Percentiles rank a stretch among this genome's conserved stretches.
Evolutionary conservation across 2,888 invertebrate genomes (phyloP).

Genomic region (Smittia aterrima): DNA sequence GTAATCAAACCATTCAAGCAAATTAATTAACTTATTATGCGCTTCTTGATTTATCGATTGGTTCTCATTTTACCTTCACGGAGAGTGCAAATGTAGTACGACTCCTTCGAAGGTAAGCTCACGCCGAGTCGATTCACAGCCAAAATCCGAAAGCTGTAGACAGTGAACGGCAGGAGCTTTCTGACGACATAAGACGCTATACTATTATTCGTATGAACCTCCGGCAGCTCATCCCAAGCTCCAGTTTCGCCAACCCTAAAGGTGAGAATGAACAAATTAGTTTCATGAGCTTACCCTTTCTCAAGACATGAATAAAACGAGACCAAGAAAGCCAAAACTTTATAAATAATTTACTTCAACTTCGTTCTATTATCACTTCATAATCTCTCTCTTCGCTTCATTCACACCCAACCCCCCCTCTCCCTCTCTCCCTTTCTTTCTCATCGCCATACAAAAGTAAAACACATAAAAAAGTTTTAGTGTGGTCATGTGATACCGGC

Average conservation of each 20-base stretch:
- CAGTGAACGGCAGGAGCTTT: conserved; percentile 68
- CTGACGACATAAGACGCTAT: conserved; percentile 65
- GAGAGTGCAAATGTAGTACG: conserved; percentile 71
- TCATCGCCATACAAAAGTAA: not conserved
- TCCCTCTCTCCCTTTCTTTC: no score
- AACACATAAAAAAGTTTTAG: conserved; percentile 18
- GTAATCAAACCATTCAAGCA: not conserved
- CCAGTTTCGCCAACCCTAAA: conserved; percentile 69
- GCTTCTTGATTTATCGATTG: not conserved
- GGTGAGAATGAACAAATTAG: no score
- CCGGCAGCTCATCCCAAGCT: conserved; percentile 63
- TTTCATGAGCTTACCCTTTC: not conserved
- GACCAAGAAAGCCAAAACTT: conserved; percentile 20
- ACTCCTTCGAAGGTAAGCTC: conserved; percentile 66
- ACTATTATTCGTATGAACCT: conserved; percentile 64
- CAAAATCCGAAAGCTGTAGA: conserved; percentile 70
- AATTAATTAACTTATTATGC: not conserved
- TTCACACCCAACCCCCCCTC: no score
- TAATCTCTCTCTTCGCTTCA: conserved; percentile 24
- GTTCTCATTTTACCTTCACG: no score
- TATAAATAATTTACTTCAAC: conserved; percentile 35
- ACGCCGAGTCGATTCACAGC: conserved; percentile 70
- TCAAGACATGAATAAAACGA: not conserved
- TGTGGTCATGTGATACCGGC: not conserved
- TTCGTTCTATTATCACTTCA: conserved; percentile 30